Evolutionary conservation across 2,888 invertebrate species (phyloP).

Genomic region (Diarsia rubi): DNA sequence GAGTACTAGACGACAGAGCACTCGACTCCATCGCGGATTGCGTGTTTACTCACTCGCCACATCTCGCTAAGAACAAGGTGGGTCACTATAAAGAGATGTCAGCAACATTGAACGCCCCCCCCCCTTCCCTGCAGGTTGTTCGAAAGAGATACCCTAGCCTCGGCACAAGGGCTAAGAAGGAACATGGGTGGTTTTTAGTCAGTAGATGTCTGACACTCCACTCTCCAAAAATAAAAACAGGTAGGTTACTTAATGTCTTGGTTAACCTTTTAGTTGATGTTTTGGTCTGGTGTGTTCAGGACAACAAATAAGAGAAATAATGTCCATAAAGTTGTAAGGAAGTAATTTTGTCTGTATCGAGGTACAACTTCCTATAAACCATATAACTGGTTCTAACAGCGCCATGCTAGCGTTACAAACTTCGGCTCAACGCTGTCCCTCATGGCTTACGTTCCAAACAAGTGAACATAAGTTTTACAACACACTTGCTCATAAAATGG

Average conservation of each 20-base stretch:
- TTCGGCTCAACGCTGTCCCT: background rate
- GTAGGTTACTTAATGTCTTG: background rate
- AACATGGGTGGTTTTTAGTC: too few relatives aligned
- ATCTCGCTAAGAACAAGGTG: conserved; percentile 72
- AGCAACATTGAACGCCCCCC: too few relatives aligned
- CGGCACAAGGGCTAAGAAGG: too few relatives aligned
- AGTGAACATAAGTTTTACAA: background rate
- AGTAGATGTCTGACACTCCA: too few relatives aligned
- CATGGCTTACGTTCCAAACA: background rate
- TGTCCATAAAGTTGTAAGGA: background rate
- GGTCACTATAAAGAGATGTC: background rate
- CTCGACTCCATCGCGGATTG: conserved; percentile 78
- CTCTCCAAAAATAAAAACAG: too few relatives aligned
- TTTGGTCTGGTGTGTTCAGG: background rate
- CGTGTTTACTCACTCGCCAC: conserved; percentile 73
- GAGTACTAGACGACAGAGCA: conserved; percentile 86
- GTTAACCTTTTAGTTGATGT: background rate
- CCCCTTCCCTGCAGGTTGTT: too few relatives aligned
- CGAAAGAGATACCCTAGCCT: too few relatives aligned
- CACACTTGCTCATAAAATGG: too few relatives aligned
- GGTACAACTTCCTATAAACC: background rate
- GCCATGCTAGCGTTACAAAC: background rate
- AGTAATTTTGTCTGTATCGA: background rate
- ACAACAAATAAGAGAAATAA: background rate
- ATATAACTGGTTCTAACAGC: background rate